Conservation (phyloP, 2,888 invertebrate genomes). For the Geophilus truncorum region DNA sequence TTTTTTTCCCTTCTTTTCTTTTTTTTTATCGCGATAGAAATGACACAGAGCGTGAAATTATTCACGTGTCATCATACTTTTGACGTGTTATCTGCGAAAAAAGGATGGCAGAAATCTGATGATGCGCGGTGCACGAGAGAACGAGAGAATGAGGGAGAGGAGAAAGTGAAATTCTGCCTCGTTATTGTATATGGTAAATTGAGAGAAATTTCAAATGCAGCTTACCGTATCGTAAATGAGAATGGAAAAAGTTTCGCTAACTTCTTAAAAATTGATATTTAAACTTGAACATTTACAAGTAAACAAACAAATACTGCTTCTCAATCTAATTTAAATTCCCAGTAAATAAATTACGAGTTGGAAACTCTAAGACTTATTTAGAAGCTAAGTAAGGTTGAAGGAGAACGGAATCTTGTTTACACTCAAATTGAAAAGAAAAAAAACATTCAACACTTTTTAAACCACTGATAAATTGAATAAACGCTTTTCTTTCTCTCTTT, state of each 20-base stretch:
- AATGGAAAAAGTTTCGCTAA: background rate
- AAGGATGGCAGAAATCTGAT: background rate
- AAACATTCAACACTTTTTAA: background rate
- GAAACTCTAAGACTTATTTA: too few relatives aligned
- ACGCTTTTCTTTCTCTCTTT: background rate
- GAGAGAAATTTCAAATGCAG: background rate
- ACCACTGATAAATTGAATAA: background rate
- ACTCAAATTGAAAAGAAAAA: background rate
- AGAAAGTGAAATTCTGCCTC: background rate
- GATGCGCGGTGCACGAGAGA: background rate
- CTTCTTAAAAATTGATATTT: background rate
- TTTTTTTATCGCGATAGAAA: background rate
- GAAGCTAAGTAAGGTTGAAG: too few relatives aligned
- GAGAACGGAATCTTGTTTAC: background rate
- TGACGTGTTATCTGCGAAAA: constrained; percentile 13
- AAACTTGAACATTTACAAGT: too few relatives aligned
- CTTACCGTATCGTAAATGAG: background rate
- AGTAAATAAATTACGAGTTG: too few relatives aligned
- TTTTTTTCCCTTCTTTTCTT: background rate
- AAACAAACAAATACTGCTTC: background rate
- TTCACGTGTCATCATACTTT: constrained; percentile 12
- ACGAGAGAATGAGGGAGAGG: background rate
- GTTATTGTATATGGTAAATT: constrained; percentile 1
- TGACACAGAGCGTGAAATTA: constrained; percentile 15
- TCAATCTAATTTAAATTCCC: background rate